phyloP scores from a whole-genome alignment of 1,140 invertebrate genomes.

The Drosophila gunungcola region DNA sequence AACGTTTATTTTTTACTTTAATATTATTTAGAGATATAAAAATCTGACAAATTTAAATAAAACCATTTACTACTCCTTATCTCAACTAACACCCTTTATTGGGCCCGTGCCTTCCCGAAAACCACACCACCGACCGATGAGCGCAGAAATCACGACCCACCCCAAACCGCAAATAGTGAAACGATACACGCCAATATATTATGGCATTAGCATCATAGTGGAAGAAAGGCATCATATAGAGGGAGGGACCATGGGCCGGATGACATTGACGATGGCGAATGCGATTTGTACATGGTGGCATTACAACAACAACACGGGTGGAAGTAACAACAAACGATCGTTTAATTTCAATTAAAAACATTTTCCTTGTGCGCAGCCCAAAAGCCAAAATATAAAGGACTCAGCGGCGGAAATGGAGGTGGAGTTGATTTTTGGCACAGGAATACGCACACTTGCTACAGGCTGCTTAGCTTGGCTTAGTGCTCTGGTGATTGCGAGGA shows the following conservation, averaged over 20 bases:
- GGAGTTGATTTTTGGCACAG: slow-evolving; percentile 39
- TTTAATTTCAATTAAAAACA: slow-evolving; percentile 85
- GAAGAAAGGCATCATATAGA: background rate
- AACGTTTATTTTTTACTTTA: too few species aligned
- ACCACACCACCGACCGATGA: background rate
- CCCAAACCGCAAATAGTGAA: slow-evolving; percentile 83
- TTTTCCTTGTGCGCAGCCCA: slow-evolving; percentile 62
- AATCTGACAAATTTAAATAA: too few species aligned
- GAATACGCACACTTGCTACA: slow-evolving; percentile 82
- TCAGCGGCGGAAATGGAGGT: background rate
- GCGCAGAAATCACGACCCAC: slow-evolving; percentile 81
- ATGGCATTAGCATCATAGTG: slow-evolving; percentile 70
- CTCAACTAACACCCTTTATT: background rate
- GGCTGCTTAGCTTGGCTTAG: slow-evolving; percentile 77
- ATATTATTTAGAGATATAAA: too few species aligned
- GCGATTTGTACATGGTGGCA: slow-evolving; percentile 82
- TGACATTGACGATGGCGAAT: slow-evolving; percentile 65
- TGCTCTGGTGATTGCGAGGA: slow-evolving; percentile 71
- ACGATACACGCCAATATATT: slow-evolving; percentile 81
- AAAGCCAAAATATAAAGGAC: slow-evolving; percentile 77
- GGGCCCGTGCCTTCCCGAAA: background rate
- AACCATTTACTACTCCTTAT: too few species aligned
- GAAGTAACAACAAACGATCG: slow-evolving; percentile 80
- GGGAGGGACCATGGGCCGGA: slow-evolving; percentile 23
- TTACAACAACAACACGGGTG: slow-evolving; percentile 66